phyloP scores from a whole-genome alignment of 2,888 invertebrate genomes.

The Leucophenga montana region DNA sequence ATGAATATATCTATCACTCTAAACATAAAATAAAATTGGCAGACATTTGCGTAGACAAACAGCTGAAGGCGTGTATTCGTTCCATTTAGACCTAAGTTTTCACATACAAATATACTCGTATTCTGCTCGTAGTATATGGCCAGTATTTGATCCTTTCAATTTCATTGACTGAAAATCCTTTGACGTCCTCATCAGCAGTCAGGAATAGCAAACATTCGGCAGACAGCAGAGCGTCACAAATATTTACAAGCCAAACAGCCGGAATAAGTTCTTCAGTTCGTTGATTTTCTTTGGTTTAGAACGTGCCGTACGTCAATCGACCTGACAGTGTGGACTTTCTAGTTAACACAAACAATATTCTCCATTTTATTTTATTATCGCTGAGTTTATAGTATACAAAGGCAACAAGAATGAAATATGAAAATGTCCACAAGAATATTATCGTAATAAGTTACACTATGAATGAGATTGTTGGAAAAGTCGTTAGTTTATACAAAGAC shows the following conservation, averaged over 20 bases:
- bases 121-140: not conserved
- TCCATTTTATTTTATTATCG: too few relatives aligned
- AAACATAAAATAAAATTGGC: conserved; percentile 56
- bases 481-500: too few relatives aligned
- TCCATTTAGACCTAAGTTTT: not conserved
- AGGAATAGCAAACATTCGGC: conserved; percentile 6
- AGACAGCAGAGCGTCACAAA: conserved; percentile 26
- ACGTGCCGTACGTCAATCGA: not conserved
- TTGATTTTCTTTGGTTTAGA: not conserved
- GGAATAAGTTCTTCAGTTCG: conserved; percentile 44
- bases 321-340: not conserved
- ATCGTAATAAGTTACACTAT: too few relatives aligned
- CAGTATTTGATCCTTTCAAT: not conserved
- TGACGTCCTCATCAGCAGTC: conserved; percentile 44
- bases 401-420: too few relatives aligned
- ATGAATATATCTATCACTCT: not conserved
- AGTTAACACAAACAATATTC: not conserved
- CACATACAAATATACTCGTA: not conserved
- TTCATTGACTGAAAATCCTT: conserved; percentile 42
- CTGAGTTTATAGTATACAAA: too few relatives aligned
- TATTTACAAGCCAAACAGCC: conserved; percentile 57
- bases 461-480: too few relatives aligned
- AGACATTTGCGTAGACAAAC: conserved; percentile 53
- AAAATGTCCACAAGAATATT: too few relatives aligned
- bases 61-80: conserved; percentile 28